A percentile compares a stretch with the other conserved stretches of the same genome.
Evolutionary conservation across 2,797 vertebrate species (phyloP).

Genomic region (Microctenopoma steveboyesi): DNA sequence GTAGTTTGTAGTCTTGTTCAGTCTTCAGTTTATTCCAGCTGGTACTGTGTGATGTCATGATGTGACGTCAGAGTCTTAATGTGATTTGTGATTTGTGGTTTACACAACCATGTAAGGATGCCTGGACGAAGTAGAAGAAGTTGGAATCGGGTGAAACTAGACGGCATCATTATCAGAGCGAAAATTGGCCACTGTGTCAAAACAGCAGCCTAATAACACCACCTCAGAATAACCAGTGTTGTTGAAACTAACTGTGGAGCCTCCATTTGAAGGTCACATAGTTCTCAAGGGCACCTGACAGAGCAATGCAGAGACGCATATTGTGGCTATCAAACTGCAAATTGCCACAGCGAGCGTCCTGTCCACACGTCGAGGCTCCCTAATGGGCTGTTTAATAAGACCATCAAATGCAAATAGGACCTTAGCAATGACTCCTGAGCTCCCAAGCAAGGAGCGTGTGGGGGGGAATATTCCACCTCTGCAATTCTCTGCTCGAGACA

Average conservation of each 20-base stretch:
- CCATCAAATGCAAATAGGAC: constrained; percentile 69
- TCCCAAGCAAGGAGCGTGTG: constrained; percentile 41
- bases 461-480: constrained; percentile 61
- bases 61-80: no score
- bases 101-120: no score
- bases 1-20: no score
- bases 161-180: constrained; percentile 7
- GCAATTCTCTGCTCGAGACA: constrained; percentile 58
- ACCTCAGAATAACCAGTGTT: constrained; percentile 15
- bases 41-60: no score
- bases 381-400: constrained; percentile 64
- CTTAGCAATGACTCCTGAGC: constrained; percentile 58
- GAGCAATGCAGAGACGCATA: constrained; percentile 11
- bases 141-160: no score
- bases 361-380: constrained; percentile 21
- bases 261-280: constrained; percentile 14
- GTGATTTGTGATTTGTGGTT: no score
- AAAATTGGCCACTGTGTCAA: constrained; percentile 8
- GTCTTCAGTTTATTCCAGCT: no score
- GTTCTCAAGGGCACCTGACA: constrained; percentile 41
- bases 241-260: background rate
- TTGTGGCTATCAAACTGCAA: constrained; percentile 33
- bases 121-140: no score
- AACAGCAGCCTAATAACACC: constrained; percentile 4
- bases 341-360: constrained; percentile 39